Base-by-base conservation (phyloP, 2,888 invertebrate genomes). In the Diogma glabrata region DNA sequence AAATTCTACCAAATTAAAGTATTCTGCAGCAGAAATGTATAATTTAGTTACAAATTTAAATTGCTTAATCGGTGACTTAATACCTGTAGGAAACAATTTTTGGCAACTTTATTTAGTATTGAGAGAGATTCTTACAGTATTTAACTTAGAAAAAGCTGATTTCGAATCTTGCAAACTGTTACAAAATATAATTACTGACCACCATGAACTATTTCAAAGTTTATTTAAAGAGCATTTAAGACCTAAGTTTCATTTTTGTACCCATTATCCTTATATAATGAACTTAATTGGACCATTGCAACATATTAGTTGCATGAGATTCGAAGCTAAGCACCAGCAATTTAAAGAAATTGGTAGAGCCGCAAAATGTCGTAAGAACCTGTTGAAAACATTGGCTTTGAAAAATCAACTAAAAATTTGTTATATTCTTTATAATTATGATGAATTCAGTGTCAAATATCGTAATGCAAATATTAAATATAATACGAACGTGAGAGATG, bases 171-270 rank as follows among this genome's bases (percentile, higher is more conserved):
- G 14, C 9, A 19, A 38, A 38, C 19, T 38, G 9, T 38, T 38
- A 19, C 16, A 38, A 6, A 16, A 38, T 38, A 17, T 38, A 38
- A 38, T 38, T 16, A 14, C 38, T 16, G 38, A 16, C 12, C 38
- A 38, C 19, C 38, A 38, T 16, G 16, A 17, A 8, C 38, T 17
- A 38, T 38, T 17, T 16, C 19, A 17, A 38, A 9, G 9, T 9
- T 38, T 38, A 38, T 38, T 38, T 12, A 16, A 16, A 3, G 38
- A 16, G 19, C 17, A 6, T 38, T 38, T 38, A 38, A 3, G 12
- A 38, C 38, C 38, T 17, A 38, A 38, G 38, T 38, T 16, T 16
- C 38, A 38, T 38, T 38, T 38, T 16, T 38, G 38, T 38, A 38
- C 38, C 16, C 38, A 38, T 12, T 38, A 38, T 38, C 5, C 3